Base-by-base conservation (phyloP, 2,797 vertebrate genomes). In the Clarias fuscus region DNA sequence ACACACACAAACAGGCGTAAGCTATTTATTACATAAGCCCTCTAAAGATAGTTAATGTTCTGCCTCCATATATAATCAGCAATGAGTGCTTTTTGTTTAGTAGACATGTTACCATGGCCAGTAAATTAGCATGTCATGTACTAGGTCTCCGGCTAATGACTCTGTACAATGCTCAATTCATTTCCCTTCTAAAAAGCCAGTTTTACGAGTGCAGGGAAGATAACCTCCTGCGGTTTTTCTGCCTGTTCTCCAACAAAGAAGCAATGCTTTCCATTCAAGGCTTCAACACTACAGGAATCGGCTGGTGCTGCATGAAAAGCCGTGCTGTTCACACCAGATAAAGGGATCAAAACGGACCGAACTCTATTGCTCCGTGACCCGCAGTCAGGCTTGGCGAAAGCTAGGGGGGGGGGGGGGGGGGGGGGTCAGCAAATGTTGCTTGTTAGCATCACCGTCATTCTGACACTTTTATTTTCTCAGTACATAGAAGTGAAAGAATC, bases 231-330 rank as follows among this genome's bases (percentile, higher is more conserved):
- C 61, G 84, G 87, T 86, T 91, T 88, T 89, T 84, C 68, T 56
- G 33, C 58, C 86, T 72, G 68, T 20, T 18, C 84, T 70, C 82
- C 30, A 71, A 88, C 86, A 86, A 89, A 89, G 77, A 70, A 89
- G 14, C 65, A 79, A 76, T 70, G 80, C 81, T 89, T 90, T 88
- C 85, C 84, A 85, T 82, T 88, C 87, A 86, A 84, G 80, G 30
- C 87, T 84, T 77, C 93, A 58, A 10, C 86, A 17, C 71, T 64
- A 43, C 73, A 43, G 64, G 61, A 78, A 78, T 86, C 91, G 84
- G 87, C 84, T 80, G 93, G 92, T 68, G 13, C 65, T 76, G 84
- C 82, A 92, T 91, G 79, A 93, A 92, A 90, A 88, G 90, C 78
- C n/a, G 20, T 76, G 62, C 92, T 93, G 92, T 93, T 92, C 88